phyloP scores from a whole-genome alignment of 2,113 vertebrate genomes.

The Grammomys surdaster region DNA sequence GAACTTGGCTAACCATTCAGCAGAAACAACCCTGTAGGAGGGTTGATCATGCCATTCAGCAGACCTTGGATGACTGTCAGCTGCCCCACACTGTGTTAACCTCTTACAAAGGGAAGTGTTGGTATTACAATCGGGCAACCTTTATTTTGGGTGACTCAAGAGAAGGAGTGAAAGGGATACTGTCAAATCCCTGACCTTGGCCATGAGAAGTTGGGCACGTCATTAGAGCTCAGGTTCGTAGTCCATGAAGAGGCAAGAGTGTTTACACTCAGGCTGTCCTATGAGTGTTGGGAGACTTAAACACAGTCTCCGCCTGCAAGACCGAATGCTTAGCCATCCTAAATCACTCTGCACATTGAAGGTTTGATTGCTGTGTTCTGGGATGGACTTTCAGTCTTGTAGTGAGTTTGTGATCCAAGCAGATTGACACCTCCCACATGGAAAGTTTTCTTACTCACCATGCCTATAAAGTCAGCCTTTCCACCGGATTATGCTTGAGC shows the following conservation, averaged over 20 bases:
- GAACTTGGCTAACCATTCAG: not conserved
- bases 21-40: not conserved
- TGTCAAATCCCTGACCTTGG: not conserved
- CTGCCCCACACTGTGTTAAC: not conserved
- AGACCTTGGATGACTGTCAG: not conserved
- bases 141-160: not conserved
- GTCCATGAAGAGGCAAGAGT: not conserved
- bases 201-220: not conserved
- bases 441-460: not conserved
- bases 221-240: not conserved
- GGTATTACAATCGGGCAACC: not conserved
- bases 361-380: not conserved
- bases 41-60: not conserved
- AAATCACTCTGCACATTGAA: not conserved
- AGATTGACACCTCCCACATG: not conserved
- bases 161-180: not conserved
- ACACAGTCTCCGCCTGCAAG: not conserved
- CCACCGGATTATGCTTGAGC: not conserved
- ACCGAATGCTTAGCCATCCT: not conserved
- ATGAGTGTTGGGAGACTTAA: not conserved
- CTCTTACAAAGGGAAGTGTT: not conserved
- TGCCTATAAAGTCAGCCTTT: not conserved
- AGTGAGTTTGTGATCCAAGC: not conserved
- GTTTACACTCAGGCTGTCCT: not conserved
- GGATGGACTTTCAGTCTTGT: not conserved